Evolutionary conservation across 23 tunicate genomes (phyloP), one percentile per base, ranked within the genome.

Genomic region (Oikopleura dioica): DNA sequence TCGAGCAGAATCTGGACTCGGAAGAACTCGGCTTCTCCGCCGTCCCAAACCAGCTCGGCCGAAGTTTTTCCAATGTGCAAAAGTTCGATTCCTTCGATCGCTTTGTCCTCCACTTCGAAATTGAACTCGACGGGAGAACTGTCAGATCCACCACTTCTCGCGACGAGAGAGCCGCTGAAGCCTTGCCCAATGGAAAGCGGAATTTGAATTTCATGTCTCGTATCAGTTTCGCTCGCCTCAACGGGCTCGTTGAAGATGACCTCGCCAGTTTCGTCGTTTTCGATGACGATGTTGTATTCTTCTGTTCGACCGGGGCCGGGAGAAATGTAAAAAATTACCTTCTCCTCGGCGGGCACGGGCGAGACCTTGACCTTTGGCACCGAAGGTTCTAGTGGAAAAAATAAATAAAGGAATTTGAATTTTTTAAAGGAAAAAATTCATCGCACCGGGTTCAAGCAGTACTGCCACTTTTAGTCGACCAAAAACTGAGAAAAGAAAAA

Each of bases 291-390:
- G 16, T 63, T 5, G 33, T 63, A 63, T 63, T 23, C 2, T 28
- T 63, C 72, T 2, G 72, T 63, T 63, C 26, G 16, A 12, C 72
- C 72, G 33, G 72, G 30, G 72, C 72, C 72, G 72, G 72, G 72
- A 21, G 72, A 16, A 2, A 63, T 63, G 72, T 63, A 63, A 16
- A 63, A 28, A 28, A 63, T 63, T 5, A 63, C 72, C 2, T 24
- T 31, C 4, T 63, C 72, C 30, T 2, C 26, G 16, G 30, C 29
- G 72, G 72, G 72, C 32, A 16, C 26, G 29, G 72, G 72, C 30
- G 26, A 23, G 72, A 31, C 72, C 33, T 63, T 63, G 72, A 63
- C 72, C 30, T 23, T 63, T 2, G 72, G 72, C 33, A 12, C 72
- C 4, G 30, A 21, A 5, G 72, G 72, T 63, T 63, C 72, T 63